Conservation (phyloP, 30 jellyfish, hydroid and myxozoan genomes). For the Aurelia sp. region DNA sequence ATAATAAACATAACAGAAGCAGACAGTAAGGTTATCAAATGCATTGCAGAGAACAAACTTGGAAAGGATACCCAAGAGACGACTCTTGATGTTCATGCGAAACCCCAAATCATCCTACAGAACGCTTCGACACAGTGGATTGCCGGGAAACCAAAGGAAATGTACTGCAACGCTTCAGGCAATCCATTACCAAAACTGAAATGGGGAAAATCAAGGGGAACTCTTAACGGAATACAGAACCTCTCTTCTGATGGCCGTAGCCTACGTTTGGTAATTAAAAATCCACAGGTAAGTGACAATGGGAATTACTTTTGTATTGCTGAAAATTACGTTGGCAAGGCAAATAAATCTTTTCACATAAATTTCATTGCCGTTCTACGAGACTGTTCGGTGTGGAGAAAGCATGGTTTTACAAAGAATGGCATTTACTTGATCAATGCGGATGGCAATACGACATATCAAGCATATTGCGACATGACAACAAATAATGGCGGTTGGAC, state of each 20-base stretch:
- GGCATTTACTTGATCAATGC: neutral
- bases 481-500: neutral
- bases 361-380: neutral
- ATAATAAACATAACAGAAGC: neutral
- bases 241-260: neutral
- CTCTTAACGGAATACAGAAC: neutral
- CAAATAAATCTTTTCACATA: neutral
- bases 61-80: neutral
- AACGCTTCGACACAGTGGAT: neutral
- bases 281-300: constrained; percentile 40
- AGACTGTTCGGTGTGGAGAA: neutral
- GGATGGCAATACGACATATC: neutral
- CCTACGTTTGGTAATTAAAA: constrained; percentile 3
- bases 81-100: neutral
- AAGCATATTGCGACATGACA: neutral
- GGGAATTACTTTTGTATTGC: constrained; percentile 62
- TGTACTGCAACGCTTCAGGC: neutral
- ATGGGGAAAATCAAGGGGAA: neutral
- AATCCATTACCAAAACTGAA: neutral
- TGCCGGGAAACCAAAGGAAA: neutral
- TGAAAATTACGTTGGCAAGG: constrained; percentile 47
- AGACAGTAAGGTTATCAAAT: neutral
- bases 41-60: neutral
- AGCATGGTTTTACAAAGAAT: neutral
- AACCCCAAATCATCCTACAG: neutral